Evolutionary conservation across 2,888 invertebrate species (phyloP).

Genomic region (Cryptocephalus primarius): DNA sequence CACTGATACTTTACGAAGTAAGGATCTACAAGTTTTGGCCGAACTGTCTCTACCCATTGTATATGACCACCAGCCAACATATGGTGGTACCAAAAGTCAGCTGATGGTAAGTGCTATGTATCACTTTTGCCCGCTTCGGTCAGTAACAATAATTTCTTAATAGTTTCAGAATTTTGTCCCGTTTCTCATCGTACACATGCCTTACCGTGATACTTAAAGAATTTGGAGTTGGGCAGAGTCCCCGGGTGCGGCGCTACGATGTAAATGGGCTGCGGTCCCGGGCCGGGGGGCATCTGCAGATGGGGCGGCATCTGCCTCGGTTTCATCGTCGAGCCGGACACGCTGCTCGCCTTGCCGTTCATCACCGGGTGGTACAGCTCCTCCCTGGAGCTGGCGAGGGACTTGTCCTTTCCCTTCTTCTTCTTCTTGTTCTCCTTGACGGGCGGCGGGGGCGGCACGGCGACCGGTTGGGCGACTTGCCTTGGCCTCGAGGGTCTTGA

Average conservation of each 20-base stretch:
- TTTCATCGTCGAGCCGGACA: slow-evolving; percentile 38
- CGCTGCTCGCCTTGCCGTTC: slow-evolving; percentile 39
- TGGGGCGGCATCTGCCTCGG: slow-evolving; percentile 21
- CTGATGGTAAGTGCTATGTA: no score
- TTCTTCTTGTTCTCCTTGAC: slow-evolving; percentile 55
- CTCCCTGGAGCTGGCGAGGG: slow-evolving; percentile 32
- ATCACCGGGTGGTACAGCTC: slow-evolving; percentile 46
- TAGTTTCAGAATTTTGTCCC: no score
- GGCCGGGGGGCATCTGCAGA: slow-evolving; percentile 18
- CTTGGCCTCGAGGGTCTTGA: slow-evolving; percentile 64
- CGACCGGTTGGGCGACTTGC: slow-evolving; percentile 67
- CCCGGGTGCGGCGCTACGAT: slow-evolving; percentile 32
- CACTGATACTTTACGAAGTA: no score
- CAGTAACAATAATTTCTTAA: no score
- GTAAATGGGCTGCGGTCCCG: slow-evolving; percentile 30
- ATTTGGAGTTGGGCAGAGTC: slow-evolving; percentile 37
- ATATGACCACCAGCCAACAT: no score
- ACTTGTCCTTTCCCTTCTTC: slow-evolving; percentile 43
- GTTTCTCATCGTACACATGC: no score
- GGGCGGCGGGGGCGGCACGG: slow-evolving; percentile 72
- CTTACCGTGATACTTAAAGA: slow-evolving; percentile 37
- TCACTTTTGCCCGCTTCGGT: no score
- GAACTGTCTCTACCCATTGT: no score
- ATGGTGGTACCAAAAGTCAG: no score
- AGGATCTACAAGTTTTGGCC: no score